Evolutionary conservation across 2,888 invertebrate species (phyloP).

Genomic region (Athripsodes cinereus): DNA sequence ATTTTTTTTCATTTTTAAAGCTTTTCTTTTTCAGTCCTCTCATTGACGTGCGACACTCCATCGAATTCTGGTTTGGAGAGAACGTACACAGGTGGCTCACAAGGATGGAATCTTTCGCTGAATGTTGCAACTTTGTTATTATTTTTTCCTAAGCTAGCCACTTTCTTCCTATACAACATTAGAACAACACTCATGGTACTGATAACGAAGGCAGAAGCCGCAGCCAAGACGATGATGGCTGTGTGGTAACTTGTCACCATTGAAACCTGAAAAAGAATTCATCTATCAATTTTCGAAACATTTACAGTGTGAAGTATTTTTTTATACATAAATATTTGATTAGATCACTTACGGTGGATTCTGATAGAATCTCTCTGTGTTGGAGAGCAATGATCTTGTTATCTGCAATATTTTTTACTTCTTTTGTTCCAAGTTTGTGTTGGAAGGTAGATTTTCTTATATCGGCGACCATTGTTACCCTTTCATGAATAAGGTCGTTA

Average conservation of each 20-base stretch:
- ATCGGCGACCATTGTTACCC: conserved; percentile 49
- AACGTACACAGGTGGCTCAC: conserved; percentile 62
- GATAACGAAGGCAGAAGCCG: conserved; percentile 73
- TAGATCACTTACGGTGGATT: conserved; percentile 49
- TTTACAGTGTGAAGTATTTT: neutral
- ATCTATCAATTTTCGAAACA: neutral
- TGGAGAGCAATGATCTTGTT: conserved; percentile 50
- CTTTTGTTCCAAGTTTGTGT: conserved; percentile 44
- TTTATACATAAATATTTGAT: neutral
- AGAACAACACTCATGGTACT: conserved; percentile 69
- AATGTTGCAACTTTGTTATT: conserved; percentile 42
- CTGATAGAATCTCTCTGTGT: conserved; percentile 62
- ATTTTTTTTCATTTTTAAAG: no score
- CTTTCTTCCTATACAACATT: conserved; percentile 65
- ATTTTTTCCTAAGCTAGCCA: conserved; percentile 48
- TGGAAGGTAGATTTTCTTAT: conserved; percentile 59
- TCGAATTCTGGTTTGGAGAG: conserved; percentile 60
- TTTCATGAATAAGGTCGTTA: conserved; percentile 14
- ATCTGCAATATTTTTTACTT: conserved; percentile 31
- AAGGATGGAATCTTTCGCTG: conserved; percentile 55
- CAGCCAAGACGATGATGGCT: conserved; percentile 69
- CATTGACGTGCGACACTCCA: conserved; percentile 19
- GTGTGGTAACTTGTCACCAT: conserved; percentile 68
- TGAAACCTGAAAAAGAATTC: conserved; percentile 40
- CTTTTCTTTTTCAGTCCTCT: conserved; percentile 12